Percentiles rank a stretch among this genome's conserved stretches.
Evolutionary conservation across 1,140 invertebrate species (phyloP).

Genomic region (Bombyx mori): ASM3026992v2 NC_085124.1:997501-998000

Average conservation of each 20-base stretch:
- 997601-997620: too few relatives aligned
- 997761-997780: constrained; percentile 16
- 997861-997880: constrained; percentile 7
- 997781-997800: constrained; percentile 1
- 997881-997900: constrained; percentile 41
- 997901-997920: constrained; percentile 20
- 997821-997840: not conserved
- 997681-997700: too few relatives aligned
- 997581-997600: too few relatives aligned
- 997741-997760: constrained; percentile 16
- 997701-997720: not conserved
- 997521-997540: too few relatives aligned
- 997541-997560: too few relatives aligned
- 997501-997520: too few relatives aligned
- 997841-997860: not conserved
- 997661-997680: too few relatives aligned
- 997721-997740: constrained; percentile 1
- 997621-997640: too few relatives aligned
- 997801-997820: not conserved
- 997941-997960: constrained; percentile 4
- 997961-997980: constrained; percentile 2
- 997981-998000: constrained; percentile 1
- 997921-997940: constrained; percentile 11
- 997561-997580: too few relatives aligned
- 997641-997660: too few relatives aligned